Evolutionary conservation across 2,113 vertebrate genomes (phyloP).

Genomic region (Sturnus vulgaris): DNA sequence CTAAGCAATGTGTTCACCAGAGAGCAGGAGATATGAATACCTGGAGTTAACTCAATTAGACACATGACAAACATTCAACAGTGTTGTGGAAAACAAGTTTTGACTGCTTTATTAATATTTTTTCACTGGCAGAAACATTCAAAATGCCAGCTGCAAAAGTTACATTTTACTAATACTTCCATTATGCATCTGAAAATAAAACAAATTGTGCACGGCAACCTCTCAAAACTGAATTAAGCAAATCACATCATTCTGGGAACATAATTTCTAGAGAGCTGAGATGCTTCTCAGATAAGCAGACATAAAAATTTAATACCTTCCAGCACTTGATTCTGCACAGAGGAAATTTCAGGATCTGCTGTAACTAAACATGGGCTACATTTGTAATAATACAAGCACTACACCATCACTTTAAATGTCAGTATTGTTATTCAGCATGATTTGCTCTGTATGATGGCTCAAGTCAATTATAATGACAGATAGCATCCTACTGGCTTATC

Average conservation of each 20-base stretch:
- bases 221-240: background rate
- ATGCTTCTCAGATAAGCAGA: background rate
- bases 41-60: background rate
- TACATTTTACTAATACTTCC: background rate
- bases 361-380: background rate
- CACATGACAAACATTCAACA: background rate
- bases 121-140: background rate
- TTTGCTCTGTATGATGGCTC: conserved; percentile 51
- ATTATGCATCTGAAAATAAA: background rate
- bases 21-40: background rate
- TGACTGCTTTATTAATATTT: conserved; percentile 4
- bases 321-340: background rate
- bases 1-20: background rate
- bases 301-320: conserved; percentile 30
- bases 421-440: conserved; percentile 52
- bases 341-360: background rate
- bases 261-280: background rate
- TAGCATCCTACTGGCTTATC: conserved; percentile 60
- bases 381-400: background rate
- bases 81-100: background rate
- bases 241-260: background rate
- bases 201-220: background rate
- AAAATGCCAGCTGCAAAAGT: background rate
- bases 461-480: conserved; percentile 70
- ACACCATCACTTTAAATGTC: conserved; percentile 42